Percentiles rank a stretch among this genome's conserved stretches.
These are phyloP conservation scores for Diploscapter pachys DNA, from an alignment of 1,140 invertebrate species.

Conservation along the genomic window DNA sequence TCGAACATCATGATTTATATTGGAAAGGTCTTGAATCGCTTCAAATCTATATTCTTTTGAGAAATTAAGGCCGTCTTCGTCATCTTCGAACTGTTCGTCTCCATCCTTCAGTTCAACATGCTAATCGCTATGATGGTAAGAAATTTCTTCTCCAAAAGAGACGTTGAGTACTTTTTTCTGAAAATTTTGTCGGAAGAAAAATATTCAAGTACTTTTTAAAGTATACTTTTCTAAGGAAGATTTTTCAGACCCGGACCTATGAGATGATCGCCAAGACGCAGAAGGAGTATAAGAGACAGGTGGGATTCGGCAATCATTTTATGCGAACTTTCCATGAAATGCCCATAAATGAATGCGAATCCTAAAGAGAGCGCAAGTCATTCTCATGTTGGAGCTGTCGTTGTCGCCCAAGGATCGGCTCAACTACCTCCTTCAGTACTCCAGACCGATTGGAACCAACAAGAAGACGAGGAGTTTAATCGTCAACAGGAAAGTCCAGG, in stretches of 20 bases:
- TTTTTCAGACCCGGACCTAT: constrained; percentile 79
- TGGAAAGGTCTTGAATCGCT: constrained; percentile 29
- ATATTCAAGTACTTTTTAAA: too few species aligned
- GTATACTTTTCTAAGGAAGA: too few species aligned
- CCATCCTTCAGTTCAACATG: constrained; percentile 92
- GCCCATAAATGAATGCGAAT: neutral
- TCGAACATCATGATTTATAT: constrained; percentile 37
- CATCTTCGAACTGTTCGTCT: constrained; percentile 91
- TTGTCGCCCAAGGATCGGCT: constrained; percentile 80
- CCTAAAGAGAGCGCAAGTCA: constrained; percentile 87
- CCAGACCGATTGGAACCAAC: constrained; percentile 89
- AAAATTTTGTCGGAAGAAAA: constrained; percentile 73
- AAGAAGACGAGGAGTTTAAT: constrained; percentile 74
- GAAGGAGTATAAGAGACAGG: constrained; percentile 96
- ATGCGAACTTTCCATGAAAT: neutral
- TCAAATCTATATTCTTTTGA: neutral
- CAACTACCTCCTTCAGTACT: constrained; percentile 81
- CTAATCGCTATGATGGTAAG: constrained; percentile 92
- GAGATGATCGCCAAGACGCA: constrained; percentile 88
- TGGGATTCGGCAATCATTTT: constrained; percentile 50
- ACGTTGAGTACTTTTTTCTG: constrained; percentile 90
- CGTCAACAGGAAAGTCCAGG: constrained; percentile 70
- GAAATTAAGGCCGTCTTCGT: constrained; percentile 76
- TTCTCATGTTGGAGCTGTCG: constrained; percentile 90
- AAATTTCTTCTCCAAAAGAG: neutral